Evolutionary conservation across 1,140 invertebrate species (phyloP), one percentile per base, ranked within the genome.

Genomic region (Aphis craccivora): DNA sequence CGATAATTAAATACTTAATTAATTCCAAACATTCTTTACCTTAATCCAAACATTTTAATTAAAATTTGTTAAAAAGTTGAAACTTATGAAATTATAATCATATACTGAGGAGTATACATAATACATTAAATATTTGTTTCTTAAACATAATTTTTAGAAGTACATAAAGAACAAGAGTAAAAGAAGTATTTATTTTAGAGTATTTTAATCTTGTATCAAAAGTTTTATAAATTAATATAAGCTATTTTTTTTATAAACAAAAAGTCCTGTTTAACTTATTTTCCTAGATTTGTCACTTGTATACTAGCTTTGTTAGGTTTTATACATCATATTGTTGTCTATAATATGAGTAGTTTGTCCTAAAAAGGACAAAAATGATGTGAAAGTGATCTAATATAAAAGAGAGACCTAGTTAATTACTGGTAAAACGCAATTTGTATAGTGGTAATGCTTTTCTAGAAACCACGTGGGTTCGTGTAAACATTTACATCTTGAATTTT

Each of bases 351-450:
- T 40, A 55, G 51, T 53, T 89, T 55, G 88, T 55, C 51, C 88
- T 89, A 89, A 89, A 89, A 89, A 89, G 88, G 88, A 89, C 88
- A 55, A 55, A 89, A 89, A 22, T 35, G 11, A 89, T 11, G 88
- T 55, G 88, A 89, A 89, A 89, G 88, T 20, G 22, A 55, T 89
- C 48, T 51, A 88, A 88, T 88, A 88, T 89, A 53, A 89, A 53
- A 89, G 87, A 89, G 87, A 89, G n/a, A 89, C 22, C 35, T 55
- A 89, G 51, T 23, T 89, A 89, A 55, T 89, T 89, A 89, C 51
- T 89, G 23, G 48, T 55, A 89, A 89, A 89, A 55, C 88, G 35
- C 9, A 51, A 55, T 89, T 11, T 55, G n/a, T 89, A 40, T 55
- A 40, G 48, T 55, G 20, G 35, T 89, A 40, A 89, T 25, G 11